These are phyloP conservation scores for Promerops cafer DNA, from an alignment of 2,113 vertebrate genomes.

Conservation along the genomic window DNA sequence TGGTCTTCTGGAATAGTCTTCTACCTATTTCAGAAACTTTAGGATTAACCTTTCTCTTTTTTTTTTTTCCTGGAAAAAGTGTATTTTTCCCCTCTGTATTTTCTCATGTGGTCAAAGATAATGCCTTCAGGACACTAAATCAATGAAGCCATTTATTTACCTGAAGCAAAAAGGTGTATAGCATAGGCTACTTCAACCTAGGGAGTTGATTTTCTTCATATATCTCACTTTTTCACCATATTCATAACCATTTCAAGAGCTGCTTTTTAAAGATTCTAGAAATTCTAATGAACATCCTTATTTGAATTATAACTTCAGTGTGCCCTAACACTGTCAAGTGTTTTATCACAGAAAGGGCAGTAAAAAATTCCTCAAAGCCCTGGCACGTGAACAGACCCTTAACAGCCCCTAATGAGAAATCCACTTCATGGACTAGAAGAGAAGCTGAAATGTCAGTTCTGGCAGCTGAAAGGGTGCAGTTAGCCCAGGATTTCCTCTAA, in stretches of 20 bases:
- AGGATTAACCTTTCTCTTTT: neutral
- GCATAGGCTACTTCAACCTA: neutral
- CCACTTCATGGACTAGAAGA: neutral
- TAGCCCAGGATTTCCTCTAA: constrained; percentile 22
- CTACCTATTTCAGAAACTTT: neutral
- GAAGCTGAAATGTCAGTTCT: constrained; percentile 45
- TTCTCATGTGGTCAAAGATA: neutral
- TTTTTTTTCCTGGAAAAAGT: neutral
- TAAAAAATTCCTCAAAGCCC: neutral
- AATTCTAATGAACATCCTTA: neutral
- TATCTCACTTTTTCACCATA: neutral
- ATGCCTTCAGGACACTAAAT: neutral
- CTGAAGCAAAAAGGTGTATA: neutral
- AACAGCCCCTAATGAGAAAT: constrained; percentile 1
- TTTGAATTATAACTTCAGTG: neutral
- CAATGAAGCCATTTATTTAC: neutral
- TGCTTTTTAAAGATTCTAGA: neutral
- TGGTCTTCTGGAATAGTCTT: neutral
- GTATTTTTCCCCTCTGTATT: neutral
- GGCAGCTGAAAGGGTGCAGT: constrained; percentile 9
- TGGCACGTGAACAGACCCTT: neutral
- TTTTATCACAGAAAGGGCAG: neutral
- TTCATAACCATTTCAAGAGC: neutral
- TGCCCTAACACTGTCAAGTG: neutral
- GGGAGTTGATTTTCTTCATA: neutral